Percentiles rank a stretch among this genome's conserved stretches.
Evolutionary conservation across 2,113 vertebrate genomes (phyloP).

Genomic region (Bambusicola thoracicus): DNA sequence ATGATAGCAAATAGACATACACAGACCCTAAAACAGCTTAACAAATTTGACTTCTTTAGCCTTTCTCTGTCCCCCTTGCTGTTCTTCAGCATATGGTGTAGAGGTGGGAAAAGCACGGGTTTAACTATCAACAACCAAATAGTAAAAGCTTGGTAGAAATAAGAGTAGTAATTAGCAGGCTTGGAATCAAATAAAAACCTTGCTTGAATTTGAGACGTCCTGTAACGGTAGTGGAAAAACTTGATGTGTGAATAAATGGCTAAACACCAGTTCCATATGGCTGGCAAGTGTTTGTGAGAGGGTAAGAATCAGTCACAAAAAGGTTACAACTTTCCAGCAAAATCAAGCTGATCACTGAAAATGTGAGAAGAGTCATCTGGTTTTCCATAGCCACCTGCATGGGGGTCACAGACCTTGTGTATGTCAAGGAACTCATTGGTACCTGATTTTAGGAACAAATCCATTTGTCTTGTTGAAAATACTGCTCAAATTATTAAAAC

Average conservation of each 20-base stretch:
- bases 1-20: background rate
- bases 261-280: background rate
- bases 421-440: background rate
- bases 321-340: constrained; percentile 63
- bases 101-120: background rate
- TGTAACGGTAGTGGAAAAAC: constrained; percentile 9
- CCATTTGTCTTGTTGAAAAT: background rate
- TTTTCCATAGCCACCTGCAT: background rate
- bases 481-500: background rate
- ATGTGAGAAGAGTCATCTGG: background rate
- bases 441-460: background rate
- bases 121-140: background rate
- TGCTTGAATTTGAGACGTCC: background rate
- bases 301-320: background rate
- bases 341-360: background rate
- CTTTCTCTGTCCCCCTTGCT: background rate
- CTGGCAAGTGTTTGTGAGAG: background rate
- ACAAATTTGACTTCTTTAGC: background rate
- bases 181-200: background rate
- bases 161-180: background rate
- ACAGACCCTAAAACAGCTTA: background rate
- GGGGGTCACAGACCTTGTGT: background rate
- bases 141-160: background rate
- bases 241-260: background rate
- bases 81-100: background rate